Conservation (phyloP, 2,888 invertebrate genomes). For the Mechanitis mazaeus region DNA sequence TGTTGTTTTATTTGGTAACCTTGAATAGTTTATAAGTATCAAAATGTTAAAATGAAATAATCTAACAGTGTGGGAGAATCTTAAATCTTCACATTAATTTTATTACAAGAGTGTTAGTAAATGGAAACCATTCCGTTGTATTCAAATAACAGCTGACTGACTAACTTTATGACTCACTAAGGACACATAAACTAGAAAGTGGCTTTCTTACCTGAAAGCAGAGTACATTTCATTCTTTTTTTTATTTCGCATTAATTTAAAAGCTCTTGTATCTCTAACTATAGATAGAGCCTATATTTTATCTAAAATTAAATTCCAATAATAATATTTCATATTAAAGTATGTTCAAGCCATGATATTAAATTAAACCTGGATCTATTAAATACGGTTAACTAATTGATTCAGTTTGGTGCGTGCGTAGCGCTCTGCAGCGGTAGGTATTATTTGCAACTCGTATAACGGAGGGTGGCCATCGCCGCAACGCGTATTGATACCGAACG, state of each 20-base stretch:
- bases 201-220: background rate
- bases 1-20: background rate
- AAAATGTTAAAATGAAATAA: background rate
- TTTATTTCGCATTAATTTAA: background rate
- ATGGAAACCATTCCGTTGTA: background rate
- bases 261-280: too few species aligned
- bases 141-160: background rate
- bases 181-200: background rate
- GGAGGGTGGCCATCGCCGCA: constrained; percentile 3
- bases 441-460: background rate
- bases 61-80: background rate
- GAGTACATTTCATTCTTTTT: background rate
- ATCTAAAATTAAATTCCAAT: too few species aligned
- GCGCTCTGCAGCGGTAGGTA: background rate
- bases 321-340: too few species aligned
- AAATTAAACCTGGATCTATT: background rate
- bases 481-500: background rate
- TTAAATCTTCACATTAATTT: background rate
- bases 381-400: background rate
- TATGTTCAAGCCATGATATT: too few species aligned
- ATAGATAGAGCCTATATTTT: too few species aligned
- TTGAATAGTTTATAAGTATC: too few species aligned
- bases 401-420: background rate
- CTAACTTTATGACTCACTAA: background rate
- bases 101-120: background rate